phyloP scores from a whole-genome alignment of 2,888 invertebrate genomes.

The Pachydiplax longipennis region DNA sequence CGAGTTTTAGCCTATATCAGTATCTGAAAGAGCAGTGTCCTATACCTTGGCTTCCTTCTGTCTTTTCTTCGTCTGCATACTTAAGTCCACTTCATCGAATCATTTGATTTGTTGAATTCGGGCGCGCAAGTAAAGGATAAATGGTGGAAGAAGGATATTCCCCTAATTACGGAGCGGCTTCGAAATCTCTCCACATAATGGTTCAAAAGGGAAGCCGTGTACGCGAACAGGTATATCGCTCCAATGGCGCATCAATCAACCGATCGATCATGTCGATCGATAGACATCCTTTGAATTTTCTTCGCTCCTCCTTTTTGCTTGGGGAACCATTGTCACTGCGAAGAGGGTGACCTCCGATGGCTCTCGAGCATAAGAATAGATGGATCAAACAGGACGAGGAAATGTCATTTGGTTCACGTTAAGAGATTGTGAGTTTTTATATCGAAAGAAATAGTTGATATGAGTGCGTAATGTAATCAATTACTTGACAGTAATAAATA shows the following conservation, averaged over 20 bases:
- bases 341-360: conserved; percentile 20
- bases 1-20: no score
- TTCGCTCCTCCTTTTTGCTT: conserved; percentile 17
- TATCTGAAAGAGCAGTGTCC: no score
- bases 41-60: no score
- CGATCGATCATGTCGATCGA: conserved; percentile 36
- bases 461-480: not conserved
- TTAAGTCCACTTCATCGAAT: not conserved
- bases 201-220: not conserved
- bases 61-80: no score
- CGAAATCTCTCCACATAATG: not conserved
- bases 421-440: not conserved
- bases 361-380: not conserved
- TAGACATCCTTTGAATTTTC: conserved; percentile 42
- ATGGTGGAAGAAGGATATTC: not conserved
- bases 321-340: conserved; percentile 13
- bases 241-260: conserved; percentile 21
- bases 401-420: no score
- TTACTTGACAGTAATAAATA: no score
- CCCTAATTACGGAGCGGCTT: not conserved
- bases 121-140: not conserved
- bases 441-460: not conserved
- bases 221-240: not conserved
- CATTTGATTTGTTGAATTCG: not conserved
- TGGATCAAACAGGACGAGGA: not conserved